Conservation (phyloP, 2,797 vertebrate species). For the Sylvia borin region DNA sequence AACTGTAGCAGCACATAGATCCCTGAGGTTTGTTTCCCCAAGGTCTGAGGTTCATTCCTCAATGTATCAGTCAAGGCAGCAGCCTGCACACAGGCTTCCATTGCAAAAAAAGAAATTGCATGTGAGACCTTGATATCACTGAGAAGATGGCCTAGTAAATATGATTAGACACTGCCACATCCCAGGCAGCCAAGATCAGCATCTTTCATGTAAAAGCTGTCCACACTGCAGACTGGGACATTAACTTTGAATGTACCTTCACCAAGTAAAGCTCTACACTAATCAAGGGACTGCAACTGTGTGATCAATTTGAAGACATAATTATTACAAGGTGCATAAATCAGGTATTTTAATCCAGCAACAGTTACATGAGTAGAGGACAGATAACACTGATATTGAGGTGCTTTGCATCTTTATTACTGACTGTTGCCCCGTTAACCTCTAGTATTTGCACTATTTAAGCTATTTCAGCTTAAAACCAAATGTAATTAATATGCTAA, state of each 20-base stretch:
- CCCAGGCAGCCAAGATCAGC: background rate
- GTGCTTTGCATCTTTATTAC: background rate
- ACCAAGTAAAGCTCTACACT: background rate
- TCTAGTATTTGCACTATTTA: background rate
- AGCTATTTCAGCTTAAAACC: background rate
- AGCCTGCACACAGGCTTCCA: background rate
- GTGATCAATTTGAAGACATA: background rate
- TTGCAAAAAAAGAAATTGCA: background rate
- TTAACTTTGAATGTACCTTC: background rate
- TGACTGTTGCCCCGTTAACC: background rate
- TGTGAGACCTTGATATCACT: background rate
- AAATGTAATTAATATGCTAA: background rate
- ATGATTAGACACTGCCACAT: background rate
- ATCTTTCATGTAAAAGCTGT: background rate
- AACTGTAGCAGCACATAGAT: background rate
- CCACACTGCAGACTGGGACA: background rate
- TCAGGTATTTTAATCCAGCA: background rate
- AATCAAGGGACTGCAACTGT: background rate
- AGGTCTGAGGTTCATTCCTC: background rate
- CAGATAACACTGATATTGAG: background rate
- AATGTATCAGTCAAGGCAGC: background rate
- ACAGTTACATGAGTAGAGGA: background rate
- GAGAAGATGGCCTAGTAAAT: background rate
- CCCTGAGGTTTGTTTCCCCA: background rate
- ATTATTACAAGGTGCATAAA: background rate